phyloP scores from a whole-genome alignment of 2,113 vertebrate genomes.

The Petaurus breviceps region DNA sequence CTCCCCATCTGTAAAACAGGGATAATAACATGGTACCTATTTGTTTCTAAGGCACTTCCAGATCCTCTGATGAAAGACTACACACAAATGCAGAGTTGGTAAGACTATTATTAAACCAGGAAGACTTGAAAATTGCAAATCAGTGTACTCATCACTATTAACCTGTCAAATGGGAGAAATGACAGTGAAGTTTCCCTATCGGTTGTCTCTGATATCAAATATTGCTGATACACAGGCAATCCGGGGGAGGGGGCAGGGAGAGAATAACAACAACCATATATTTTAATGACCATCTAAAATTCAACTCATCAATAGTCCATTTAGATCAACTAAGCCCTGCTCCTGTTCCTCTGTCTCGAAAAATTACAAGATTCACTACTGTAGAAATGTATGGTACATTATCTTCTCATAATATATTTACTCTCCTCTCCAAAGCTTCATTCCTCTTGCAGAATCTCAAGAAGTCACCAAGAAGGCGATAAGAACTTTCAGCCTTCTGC shows the following conservation, averaged over 20 bases:
- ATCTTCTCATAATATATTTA: constrained; percentile 8
- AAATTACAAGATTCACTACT: constrained; percentile 16
- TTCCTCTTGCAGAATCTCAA: constrained; percentile 8
- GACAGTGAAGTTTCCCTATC: constrained; percentile 48
- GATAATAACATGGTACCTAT: constrained; percentile 62
- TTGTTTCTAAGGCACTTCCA: constrained; percentile 57
- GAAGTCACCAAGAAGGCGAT: neutral
- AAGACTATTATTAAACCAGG: constrained; percentile 52
- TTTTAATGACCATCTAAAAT: constrained; percentile 52
- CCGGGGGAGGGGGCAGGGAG: constrained; percentile 30
- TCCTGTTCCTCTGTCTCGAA: constrained; percentile 44
- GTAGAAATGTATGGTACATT: neutral
- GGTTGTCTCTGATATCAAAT: constrained; percentile 64
- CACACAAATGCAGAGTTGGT: constrained; percentile 40
- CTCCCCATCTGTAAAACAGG: constrained; percentile 34
- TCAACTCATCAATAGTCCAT: constrained; percentile 61
- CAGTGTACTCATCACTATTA: constrained; percentile 42
- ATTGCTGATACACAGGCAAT: constrained; percentile 51
- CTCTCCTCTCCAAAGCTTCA: constrained; percentile 33
- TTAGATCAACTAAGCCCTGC: constrained; percentile 47
- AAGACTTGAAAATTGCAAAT: constrained; percentile 66
- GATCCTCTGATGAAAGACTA: constrained; percentile 53
- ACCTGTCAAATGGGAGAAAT: constrained; percentile 60
- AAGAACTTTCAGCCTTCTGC: constrained; percentile 63
- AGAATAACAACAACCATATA: constrained; percentile 35